A percentile compares a stretch with the other conserved stretches of the same genome.
Evolutionary conservation across 2,888 invertebrate species (phyloP).

Genomic region (Liposcelis brunnea): DNA sequence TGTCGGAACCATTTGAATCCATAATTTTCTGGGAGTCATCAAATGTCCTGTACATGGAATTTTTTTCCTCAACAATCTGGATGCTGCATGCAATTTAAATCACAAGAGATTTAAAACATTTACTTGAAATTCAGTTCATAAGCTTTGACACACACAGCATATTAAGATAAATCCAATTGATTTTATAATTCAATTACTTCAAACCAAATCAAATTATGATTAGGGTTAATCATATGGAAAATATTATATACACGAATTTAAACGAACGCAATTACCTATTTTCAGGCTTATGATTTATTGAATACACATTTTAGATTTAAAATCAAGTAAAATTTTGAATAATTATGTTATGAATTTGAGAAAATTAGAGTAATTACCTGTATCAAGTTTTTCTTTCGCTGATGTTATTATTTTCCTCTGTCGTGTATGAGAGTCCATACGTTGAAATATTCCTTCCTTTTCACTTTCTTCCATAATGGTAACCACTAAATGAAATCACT

Average conservation of each 20-base stretch:
- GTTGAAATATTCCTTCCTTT: slow-evolving; percentile 9
- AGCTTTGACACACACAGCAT: too few relatives aligned
- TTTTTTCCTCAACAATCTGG: slow-evolving; percentile 61
- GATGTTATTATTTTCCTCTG: slow-evolving; percentile 36
- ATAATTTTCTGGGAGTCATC: slow-evolving; percentile 67
- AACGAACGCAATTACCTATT: too few relatives aligned
- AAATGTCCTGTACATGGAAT: slow-evolving; percentile 77
- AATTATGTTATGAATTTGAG: neutral
- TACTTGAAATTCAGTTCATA: too few relatives aligned
- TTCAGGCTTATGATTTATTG: too few relatives aligned
- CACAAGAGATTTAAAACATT: neutral
- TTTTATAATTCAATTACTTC: too few relatives aligned
- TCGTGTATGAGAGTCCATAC: slow-evolving; percentile 21
- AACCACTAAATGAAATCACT: neutral
- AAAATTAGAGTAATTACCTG: slow-evolving; percentile 27
- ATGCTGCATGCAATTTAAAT: slow-evolving; percentile 37
- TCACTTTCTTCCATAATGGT: slow-evolving; percentile 9
- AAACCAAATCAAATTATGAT: neutral
- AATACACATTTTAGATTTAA: too few relatives aligned
- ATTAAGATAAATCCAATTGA: neutral
- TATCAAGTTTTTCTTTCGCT: slow-evolving; percentile 38
- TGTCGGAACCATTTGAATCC: slow-evolving; percentile 75
- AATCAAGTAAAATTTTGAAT: too few relatives aligned
- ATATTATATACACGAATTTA: too few relatives aligned
- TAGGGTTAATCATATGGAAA: neutral